These are phyloP conservation scores for Ascidia mentula DNA, from an alignment of 23 tunicate species.

Conservation along the genomic window DNA sequence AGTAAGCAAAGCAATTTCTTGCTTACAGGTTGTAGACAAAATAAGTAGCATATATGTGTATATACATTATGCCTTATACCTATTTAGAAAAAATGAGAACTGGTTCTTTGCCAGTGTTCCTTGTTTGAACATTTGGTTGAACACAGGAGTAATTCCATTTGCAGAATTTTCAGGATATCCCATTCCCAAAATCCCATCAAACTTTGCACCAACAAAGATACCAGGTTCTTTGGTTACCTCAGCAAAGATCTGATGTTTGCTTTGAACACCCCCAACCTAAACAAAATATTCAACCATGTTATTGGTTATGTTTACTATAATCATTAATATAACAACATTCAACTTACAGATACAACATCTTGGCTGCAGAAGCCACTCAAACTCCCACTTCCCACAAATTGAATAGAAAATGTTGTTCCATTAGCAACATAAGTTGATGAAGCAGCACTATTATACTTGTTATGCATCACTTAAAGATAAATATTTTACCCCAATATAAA, in stretches of 20 bases:
- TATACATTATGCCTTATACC: too few species aligned
- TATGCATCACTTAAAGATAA: constrained; percentile 49
- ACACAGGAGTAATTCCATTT: constrained; percentile 68
- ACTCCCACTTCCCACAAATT: constrained; percentile 70
- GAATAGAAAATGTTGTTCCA: constrained; percentile 64
- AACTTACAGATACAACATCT: constrained; percentile 46
- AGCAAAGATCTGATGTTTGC: constrained; percentile 67
- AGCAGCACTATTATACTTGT: constrained; percentile 38
- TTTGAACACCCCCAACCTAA: constrained; percentile 67
- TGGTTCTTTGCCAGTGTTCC: constrained; percentile 41
- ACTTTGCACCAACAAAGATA: constrained; percentile 73
- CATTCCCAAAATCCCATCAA: constrained; percentile 90
- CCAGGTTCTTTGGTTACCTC: constrained; percentile 89
- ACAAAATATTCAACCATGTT: too few species aligned
- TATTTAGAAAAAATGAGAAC: constrained; percentile 76
- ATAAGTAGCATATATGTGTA: too few species aligned
- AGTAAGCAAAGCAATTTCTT: too few species aligned
- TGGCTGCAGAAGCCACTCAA: constrained; percentile 52
- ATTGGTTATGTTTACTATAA: too few species aligned
- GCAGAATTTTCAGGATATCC: constrained; percentile 72
- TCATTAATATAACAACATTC: too few species aligned
- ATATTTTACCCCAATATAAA: too few species aligned
- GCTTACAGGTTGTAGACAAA: too few species aligned
- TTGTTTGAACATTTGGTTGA: constrained; percentile 70
- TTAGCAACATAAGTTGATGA: constrained; percentile 44